phyloP scores from a whole-genome alignment of 1,140 invertebrate species.

The Thaumatotibia leucotreta region DNA sequence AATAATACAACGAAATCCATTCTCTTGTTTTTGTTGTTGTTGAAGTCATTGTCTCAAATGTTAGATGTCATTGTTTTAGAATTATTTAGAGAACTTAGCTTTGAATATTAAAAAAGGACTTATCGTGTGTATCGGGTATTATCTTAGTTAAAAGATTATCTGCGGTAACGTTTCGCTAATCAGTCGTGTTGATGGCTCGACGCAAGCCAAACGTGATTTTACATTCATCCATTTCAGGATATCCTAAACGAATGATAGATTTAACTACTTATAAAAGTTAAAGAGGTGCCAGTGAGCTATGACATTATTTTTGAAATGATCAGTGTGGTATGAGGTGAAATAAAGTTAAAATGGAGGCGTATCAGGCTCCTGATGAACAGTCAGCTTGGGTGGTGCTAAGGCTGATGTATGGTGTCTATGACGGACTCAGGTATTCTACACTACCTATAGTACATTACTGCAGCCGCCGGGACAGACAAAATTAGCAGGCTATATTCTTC shows the following conservation, averaged over 20 bases:
- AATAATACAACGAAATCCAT: no score
- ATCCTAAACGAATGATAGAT: background rate
- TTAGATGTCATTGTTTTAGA: background rate
- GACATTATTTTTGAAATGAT: background rate
- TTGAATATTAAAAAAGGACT: background rate
- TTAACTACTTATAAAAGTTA: background rate
- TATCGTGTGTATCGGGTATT: constrained; percentile 8
- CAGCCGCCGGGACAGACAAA: no score
- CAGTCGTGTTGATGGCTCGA: constrained; percentile 15
- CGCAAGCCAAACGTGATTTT: constrained; percentile 3
- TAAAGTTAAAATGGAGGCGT: background rate
- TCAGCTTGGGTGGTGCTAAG: background rate
- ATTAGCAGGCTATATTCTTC: no score
- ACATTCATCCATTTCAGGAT: background rate
- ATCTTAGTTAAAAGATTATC: constrained; percentile 15
- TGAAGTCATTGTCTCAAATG: background rate
- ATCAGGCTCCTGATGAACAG: background rate
- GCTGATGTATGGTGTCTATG: constrained; percentile 5
- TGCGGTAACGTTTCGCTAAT: constrained; percentile 9
- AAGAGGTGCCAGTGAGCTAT: background rate
- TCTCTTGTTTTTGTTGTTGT: background rate
- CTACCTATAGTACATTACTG: background rate
- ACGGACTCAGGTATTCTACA: background rate
- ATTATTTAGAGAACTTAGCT: constrained; percentile 1
- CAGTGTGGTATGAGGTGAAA: background rate